Base-by-base conservation (phyloP, 2,888 invertebrate genomes). In the Loripinus fragilis region DNA sequence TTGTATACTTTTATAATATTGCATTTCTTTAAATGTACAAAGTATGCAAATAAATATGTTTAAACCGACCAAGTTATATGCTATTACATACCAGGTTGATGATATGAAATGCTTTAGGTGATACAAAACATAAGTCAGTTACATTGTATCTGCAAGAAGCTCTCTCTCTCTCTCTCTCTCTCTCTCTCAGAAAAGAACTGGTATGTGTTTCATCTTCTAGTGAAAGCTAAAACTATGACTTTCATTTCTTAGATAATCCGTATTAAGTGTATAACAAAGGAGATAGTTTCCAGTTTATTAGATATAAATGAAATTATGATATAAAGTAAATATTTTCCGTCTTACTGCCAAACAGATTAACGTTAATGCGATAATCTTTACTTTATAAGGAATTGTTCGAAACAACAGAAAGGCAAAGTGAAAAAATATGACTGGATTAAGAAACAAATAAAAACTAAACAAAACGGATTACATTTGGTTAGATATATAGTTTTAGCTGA, bases 271-370 rank as follows among this genome's bases (percentile, higher is more conserved):
- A 33, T 17, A 33, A 20, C n/a, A n/a, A 3, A 8, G 10, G 52
- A 2, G n/a, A n/a, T 52, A 52, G 25, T 33, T 33, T 60, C 23
- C 30, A 17, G 23, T 20, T 23, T 33, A 60, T 60, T 60, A 60
- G n/a, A 33, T 17, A 60, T 60, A 33, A 60, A 60, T 17, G 20
- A 20, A 23, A 33, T 60, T 60, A 60, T 60, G 20, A 60, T 60
- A 28, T 60, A 60, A 60, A 60, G 33, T 60, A 60, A 60, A 60
- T 60, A 33, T 60, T 60, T 60, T 30, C 33, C 30, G 33, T 60
- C 30, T 60, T 33, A 60, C 30, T 60, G 28, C 28, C 60, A 60
- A 23, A 30, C 28, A 23, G 23, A 23, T n/a, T 30, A 33, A 33
- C 3, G 1, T 60, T 60, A 60, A 60, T 60, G 60, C 60, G 8